Conservation (phyloP, 2,888 invertebrate genomes). For the Chaetogeoica ovagalla region DNA sequence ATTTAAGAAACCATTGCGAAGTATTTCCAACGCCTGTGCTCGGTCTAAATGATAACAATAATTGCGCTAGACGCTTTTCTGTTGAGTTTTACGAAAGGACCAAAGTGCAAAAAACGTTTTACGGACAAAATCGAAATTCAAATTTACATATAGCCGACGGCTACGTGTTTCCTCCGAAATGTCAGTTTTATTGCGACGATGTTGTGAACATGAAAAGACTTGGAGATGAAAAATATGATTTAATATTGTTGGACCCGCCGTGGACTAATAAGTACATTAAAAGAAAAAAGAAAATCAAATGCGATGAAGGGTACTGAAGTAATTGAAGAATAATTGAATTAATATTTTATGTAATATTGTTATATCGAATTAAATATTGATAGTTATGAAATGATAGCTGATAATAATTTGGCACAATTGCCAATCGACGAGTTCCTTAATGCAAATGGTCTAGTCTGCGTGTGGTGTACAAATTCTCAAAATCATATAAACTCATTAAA, state of each 20-base stretch:
- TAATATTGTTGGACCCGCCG: slow-evolving; percentile 89
- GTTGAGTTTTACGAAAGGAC: slow-evolving; percentile 46
- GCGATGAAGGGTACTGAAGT: slow-evolving; percentile 65
- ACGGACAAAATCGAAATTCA: slow-evolving; percentile 42
- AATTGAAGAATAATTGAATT: neutral
- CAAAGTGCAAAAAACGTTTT: slow-evolving; percentile 26
- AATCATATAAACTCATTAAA: slow-evolving; percentile 71
- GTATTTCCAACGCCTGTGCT: neutral
- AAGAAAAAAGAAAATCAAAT: slow-evolving; percentile 69
- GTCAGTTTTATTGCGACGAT: slow-evolving; percentile 71
- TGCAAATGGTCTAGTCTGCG: slow-evolving; percentile 70
- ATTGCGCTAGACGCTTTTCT: slow-evolving; percentile 50
- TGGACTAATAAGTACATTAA: slow-evolving; percentile 96
- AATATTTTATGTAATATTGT: neutral
- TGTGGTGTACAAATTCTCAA: slow-evolving; percentile 91
- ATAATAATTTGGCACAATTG: slow-evolving; percentile 72
- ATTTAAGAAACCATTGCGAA: slow-evolving; percentile 51
- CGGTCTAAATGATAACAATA: slow-evolving; percentile 43
- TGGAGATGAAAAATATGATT: slow-evolving; percentile 68
- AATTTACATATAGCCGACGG: slow-evolving; percentile 41
- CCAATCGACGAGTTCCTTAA: slow-evolving; percentile 70
- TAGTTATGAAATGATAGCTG: slow-evolving; percentile 80
- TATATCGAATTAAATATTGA: slow-evolving; percentile 25
- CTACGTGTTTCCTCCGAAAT: slow-evolving; percentile 70
- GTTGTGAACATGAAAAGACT: slow-evolving; percentile 65